Evolutionary conservation across 1,140 invertebrate species (phyloP), one percentile per base, ranked within the genome.

Genomic region (Melanaphis sacchari): DNA sequence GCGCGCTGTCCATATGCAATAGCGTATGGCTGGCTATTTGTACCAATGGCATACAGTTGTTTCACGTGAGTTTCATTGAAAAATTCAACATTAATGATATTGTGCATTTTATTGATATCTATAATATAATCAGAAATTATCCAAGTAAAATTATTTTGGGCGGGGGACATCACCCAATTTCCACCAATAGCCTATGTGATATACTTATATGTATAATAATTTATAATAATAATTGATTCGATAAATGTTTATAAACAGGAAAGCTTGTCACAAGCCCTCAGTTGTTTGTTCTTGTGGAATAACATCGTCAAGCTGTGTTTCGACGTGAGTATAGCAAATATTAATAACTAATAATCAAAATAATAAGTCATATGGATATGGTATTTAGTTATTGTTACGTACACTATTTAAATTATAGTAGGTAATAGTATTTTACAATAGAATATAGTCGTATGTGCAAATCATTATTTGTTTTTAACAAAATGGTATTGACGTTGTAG

Each of bases 301-400:
- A 98, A 98, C 94, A 99, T 99, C 93, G 98, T 97, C 88, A 99
- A 99, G 95, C 96, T 99, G 21, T 98, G 98, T 95, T 99, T 99
- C 95, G 98, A 99, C 95, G 97, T 97, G 95, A 96, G 96, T 96
- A 93, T 38, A 87, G 9, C 43, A 46, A 6, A 36, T 88, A 24
- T 0, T 38, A n/a, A 76, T 36, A 11, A 54, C 21, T 93, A 66
- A n/a, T n/a, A 66, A 66, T 66, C 0, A 66, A 18, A 66, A 66
- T 66, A 15, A 76, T 76, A 76, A 76, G 15, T 15, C 15, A 18
- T 18, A n/a, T n/a, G n/a, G 7, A n/a, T 76, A 76, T 76, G 5
- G 59, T 76, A 18, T n/a, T 15, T n/a, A 76, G 31, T 1, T 9
- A 6, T 66, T 76, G n/a, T n/a, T 76, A 18, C 15, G 11, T n/a